Base-by-base conservation (phyloP, 1,140 invertebrate genomes). In the Neodiprion fabricii region DNA sequence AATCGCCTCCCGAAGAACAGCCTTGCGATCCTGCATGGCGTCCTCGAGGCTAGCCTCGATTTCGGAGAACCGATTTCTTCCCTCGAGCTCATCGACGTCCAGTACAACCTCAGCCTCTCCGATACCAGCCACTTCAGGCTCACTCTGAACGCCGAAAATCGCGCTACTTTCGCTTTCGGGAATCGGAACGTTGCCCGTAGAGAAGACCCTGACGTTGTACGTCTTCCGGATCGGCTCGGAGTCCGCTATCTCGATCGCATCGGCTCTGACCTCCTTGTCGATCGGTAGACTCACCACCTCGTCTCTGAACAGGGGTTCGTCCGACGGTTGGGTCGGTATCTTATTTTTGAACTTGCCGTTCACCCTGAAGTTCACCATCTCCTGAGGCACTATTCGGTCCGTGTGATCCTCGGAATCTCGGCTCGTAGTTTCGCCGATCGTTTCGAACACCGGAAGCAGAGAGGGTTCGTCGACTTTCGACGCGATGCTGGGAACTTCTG, bases 271-370 rank as follows among this genome's bases (percentile, higher is more conserved):
- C 0, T 69, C 68, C 0, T 65, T 65, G 0, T 23, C 9, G 3
- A 76, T 48, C 2, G 71, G 12, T 21, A 5, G 10, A 0, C 11
- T 73, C n/a, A 53, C 78, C 67, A 28, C 17, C 74, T 76, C 3
- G 73, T 49, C 5, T 21, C 74, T 17, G 72, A 71, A n/a, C 23
- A n/a, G 47, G 0, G 65, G 9, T 4, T 77, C 77, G 1, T 80
- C 81, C 0, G 75, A 78, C 0, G n/a, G 11, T 9, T 17, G 11
- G 8, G 53, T 61, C 53, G 84, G 79, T 9, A 84, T 77, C 21
- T 85, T 84, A 50, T 87, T 84, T 53, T 86, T 88, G 23, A 83
- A 85, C 47, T 87, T 87, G 1, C 83, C 83, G 65, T 87, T 87
- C 7, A 83, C 82, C 1, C 83, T 76, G n/a, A 82, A 84, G 21